These are phyloP conservation scores for Beris morrisii DNA, from an alignment of 2,888 invertebrate species.

Conservation along the genomic window DNA sequence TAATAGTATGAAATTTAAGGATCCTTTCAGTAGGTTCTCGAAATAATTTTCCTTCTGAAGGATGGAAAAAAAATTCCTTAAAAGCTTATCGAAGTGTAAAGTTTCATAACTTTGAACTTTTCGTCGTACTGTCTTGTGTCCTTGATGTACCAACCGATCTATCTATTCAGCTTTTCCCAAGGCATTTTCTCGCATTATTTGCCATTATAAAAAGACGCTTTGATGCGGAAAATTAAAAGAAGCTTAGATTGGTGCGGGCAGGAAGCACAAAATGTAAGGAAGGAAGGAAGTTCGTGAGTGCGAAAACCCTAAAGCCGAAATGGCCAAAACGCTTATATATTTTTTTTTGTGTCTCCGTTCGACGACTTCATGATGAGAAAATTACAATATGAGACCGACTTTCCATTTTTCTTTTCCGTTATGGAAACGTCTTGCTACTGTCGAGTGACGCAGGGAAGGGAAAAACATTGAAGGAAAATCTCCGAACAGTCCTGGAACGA, in stretches of 20 bases:
- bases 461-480: neutral
- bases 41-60: no score
- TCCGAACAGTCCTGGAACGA: conserved; percentile 7
- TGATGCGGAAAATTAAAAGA: conserved; percentile 39
- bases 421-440: neutral
- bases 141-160: neutral
- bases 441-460: neutral
- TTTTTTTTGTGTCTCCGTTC: conserved; percentile 2
- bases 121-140: conserved; percentile 12
- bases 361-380: conserved; percentile 25
- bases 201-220: conserved; percentile 35
- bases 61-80: conserved; percentile 10
- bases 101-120: conserved; percentile 39
- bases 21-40: no score
- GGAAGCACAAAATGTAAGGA: no score
- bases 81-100: conserved; percentile 37
- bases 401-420: conserved; percentile 4
- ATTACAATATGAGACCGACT: conserved; percentile 17
- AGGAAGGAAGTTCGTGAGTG: no score
- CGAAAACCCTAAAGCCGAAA: neutral
- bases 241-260: conserved; percentile 32
- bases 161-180: conserved; percentile 11
- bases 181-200: conserved; percentile 38
- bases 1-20: no score
- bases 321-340: conserved; percentile 3